Conservation (phyloP, 2,113 vertebrate genomes). For the Cisticola juncidis region DNA sequence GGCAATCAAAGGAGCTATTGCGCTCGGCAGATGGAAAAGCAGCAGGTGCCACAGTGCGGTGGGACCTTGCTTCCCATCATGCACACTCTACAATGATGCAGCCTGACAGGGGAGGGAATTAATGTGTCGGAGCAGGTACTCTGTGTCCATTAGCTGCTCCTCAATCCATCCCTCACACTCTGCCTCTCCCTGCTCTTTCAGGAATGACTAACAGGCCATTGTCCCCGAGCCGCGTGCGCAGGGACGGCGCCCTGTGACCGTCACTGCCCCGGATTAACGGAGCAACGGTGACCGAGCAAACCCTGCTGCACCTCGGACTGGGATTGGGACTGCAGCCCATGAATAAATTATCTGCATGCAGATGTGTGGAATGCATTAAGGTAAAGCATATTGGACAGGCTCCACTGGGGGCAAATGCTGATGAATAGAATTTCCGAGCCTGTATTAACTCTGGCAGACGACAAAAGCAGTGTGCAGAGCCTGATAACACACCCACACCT, state of each 20-base stretch:
- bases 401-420: conserved; percentile 57
- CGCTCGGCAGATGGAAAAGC: conserved; percentile 90
- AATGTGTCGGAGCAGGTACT: conserved; percentile 83
- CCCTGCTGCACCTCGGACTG: conserved; percentile 53
- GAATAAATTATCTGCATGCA: conserved; percentile 78
- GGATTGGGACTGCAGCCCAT: conserved; percentile 70
- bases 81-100: conserved; percentile 83
- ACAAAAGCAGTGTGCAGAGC: conserved; percentile 58
- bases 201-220: conserved; percentile 31
- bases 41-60: conserved; percentile 87
- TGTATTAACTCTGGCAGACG: conserved; percentile 74
- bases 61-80: conserved; percentile 85
- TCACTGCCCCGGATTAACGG: conserved; percentile 16
- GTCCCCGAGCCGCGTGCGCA: neutral
- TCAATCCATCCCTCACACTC: conserved; percentile 59
- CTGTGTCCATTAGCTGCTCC: conserved; percentile 84
- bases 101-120: conserved; percentile 90
- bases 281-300: conserved; percentile 62
- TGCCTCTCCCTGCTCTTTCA: conserved; percentile 55
- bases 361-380: conserved; percentile 79
- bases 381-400: conserved; percentile 49
- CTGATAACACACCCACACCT: conserved; percentile 50
- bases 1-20: conserved; percentile 78
- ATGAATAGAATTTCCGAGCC: conserved; percentile 74
- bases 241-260: conserved; percentile 23